These are phyloP conservation scores for Ambastaia sidthimunki DNA, from an alignment of 2,797 vertebrate species.

Conservation along the genomic window DNA sequence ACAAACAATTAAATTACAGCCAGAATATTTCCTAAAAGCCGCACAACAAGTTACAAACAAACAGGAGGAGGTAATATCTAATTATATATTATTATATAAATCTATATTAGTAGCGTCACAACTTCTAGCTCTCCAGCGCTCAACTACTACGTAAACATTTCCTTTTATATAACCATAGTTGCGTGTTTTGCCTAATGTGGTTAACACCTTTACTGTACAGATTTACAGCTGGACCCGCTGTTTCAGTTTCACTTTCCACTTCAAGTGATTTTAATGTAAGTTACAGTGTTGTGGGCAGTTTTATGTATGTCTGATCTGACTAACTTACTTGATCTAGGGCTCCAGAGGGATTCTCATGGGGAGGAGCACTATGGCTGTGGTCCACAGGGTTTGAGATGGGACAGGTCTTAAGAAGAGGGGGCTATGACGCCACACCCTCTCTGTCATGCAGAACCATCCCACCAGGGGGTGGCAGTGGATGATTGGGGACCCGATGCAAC, in stretches of 20 bases:
- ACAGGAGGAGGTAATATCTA: neutral
- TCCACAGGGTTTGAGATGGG: constrained; percentile 51
- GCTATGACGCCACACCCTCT: constrained; percentile 72
- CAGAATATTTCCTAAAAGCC: neutral
- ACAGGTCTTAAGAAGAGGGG: constrained; percentile 41
- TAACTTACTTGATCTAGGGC: constrained; percentile 75
- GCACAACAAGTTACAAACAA: constrained; percentile 1
- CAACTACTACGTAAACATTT: neutral
- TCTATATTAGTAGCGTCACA: too few species aligned
- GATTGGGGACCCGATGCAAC: constrained; percentile 55
- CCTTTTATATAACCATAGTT: neutral
- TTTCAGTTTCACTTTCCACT: constrained; percentile 4
- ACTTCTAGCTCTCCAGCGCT: too few species aligned
- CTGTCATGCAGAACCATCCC: constrained; percentile 77
- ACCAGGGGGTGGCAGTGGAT: constrained; percentile 65
- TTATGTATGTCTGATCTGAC: neutral
- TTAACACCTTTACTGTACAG: neutral
- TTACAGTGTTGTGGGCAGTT: constrained; percentile 10
- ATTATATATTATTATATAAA: neutral
- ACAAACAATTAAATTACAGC: neutral
- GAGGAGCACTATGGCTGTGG: constrained; percentile 65
- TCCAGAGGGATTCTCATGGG: constrained; percentile 75
- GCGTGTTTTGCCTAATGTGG: neutral
- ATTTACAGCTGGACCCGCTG: neutral
- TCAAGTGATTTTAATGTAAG: constrained; percentile 8